These are phyloP conservation scores for Epizoanthus illoricatus DNA, from an alignment of 92 coral and sea anemone genomes.

Conservation along the genomic window DNA sequence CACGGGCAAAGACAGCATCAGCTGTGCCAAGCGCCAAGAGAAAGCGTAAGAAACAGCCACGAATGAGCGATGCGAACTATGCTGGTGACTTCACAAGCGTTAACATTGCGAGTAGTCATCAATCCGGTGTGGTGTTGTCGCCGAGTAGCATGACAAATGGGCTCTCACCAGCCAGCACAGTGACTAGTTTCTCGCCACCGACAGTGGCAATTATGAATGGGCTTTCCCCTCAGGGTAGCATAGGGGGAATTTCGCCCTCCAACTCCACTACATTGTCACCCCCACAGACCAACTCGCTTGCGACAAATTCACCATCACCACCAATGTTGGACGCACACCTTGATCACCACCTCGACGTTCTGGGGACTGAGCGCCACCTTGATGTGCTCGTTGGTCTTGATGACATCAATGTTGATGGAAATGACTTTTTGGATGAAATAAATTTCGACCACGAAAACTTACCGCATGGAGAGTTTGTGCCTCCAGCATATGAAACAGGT, in stretches of 20 bases:
- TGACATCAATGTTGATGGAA: conserved; percentile 48
- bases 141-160: conserved; percentile 52
- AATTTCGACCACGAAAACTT: conserved; percentile 26
- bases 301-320: conserved; percentile 77
- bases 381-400: conserved; percentile 43
- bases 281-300: conserved; percentile 65
- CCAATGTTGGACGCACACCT: conserved; percentile 67
- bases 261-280: conserved; percentile 95
- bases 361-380: conserved; percentile 59
- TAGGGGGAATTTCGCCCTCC: conserved; percentile 87
- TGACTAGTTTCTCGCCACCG: conserved; percentile 84
- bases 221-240: conserved; percentile 84
- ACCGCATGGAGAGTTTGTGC: conserved; percentile 18
- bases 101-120: conserved; percentile 50
- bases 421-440: conserved; percentile 18
- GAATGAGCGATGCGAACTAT: conserved; percentile 60
- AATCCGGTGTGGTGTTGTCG: conserved; percentile 56
- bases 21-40: conserved; percentile 63
- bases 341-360: conserved; percentile 64
- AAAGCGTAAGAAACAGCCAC: conserved; percentile 67
- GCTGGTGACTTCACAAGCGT: conserved; percentile 42
- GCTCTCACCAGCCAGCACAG: conserved; percentile 70
- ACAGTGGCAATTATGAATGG: conserved; percentile 63
- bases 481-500: conserved; percentile 16
- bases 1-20: conserved; percentile 56